Percentiles rank a stretch among this genome's conserved stretches.
Conservation (phyloP, 1,140 invertebrate genomes). For the Babylonia areolata region DNA sequence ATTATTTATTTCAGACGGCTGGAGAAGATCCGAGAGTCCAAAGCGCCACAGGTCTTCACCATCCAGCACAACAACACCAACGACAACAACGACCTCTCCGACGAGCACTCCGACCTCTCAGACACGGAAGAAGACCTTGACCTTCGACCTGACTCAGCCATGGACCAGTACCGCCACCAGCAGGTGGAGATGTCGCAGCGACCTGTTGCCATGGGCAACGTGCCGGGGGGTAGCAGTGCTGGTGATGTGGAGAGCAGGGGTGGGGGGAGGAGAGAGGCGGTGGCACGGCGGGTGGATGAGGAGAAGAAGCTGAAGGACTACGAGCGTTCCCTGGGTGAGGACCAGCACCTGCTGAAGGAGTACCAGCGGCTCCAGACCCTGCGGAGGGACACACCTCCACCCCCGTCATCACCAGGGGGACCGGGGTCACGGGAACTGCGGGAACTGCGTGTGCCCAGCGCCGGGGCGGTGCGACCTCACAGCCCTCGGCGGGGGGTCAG, state of each 20-base stretch:
- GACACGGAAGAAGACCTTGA: background rate
- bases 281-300: too few species aligned
- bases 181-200: background rate
- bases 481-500: background rate
- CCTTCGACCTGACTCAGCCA: constrained; percentile 28
- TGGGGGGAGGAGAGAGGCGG: too few species aligned
- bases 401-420: background rate
- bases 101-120: background rate
- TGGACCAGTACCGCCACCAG: constrained; percentile 23
- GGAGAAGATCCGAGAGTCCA: constrained; percentile 57
- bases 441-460: constrained; percentile 24
- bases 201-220: too few species aligned
- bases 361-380: constrained; percentile 1
- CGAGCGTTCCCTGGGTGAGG: constrained; percentile 19
- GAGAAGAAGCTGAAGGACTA: constrained; percentile 9
- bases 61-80: constrained; percentile 57
- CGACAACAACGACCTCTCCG: constrained; percentile 40
- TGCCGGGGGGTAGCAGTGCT: background rate
- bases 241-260: background rate
- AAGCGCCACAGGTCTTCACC: constrained; percentile 65
- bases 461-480: background rate
- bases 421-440: background rate
- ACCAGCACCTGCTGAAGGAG: constrained; percentile 17
- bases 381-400: background rate
- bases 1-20: constrained; percentile 56